These are phyloP conservation scores for Camptogramma bilineatum DNA, from an alignment of 2,888 invertebrate genomes.

Conservation along the genomic window DNA sequence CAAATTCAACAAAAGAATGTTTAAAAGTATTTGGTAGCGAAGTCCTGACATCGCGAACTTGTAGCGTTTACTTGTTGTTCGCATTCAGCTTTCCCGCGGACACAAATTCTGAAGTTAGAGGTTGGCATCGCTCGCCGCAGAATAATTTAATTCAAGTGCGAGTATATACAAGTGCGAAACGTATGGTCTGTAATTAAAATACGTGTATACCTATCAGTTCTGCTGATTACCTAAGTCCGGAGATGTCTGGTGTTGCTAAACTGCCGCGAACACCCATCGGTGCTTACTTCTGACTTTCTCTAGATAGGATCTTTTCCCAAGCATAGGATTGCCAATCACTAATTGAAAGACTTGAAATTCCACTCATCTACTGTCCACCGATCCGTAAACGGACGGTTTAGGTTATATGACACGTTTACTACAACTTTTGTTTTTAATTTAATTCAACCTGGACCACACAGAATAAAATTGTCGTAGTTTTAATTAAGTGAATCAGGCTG, in stretches of 20 bases:
- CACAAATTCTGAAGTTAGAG: background rate
- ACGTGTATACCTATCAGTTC: background rate
- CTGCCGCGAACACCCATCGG: slow-evolving; percentile 22
- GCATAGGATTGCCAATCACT: slow-evolving; percentile 41
- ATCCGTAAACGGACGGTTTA: background rate
- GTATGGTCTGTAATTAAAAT: background rate
- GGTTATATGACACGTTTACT: background rate
- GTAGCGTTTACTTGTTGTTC: slow-evolving; percentile 1
- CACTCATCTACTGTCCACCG: slow-evolving; percentile 19
- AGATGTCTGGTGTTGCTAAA: slow-evolving; percentile 14
- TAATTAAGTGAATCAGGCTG: too few relatives aligned
- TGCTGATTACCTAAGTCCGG: slow-evolving; percentile 5
- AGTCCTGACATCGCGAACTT: background rate
- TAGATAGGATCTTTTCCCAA: slow-evolving; percentile 43
- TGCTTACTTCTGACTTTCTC: slow-evolving; percentile 40
- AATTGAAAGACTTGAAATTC: slow-evolving; percentile 44
- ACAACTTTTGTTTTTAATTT: too few relatives aligned
- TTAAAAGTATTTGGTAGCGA: background rate
- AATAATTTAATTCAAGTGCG: too few relatives aligned
- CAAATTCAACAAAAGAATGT: background rate
- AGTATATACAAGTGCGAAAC: background rate
- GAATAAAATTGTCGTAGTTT: too few relatives aligned
- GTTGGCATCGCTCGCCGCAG: background rate
- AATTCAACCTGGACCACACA: too few relatives aligned
- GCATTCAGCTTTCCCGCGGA: background rate